Conservation (phyloP, 1,140 invertebrate species). For the Camponotus pennsylvanicus region DNA sequence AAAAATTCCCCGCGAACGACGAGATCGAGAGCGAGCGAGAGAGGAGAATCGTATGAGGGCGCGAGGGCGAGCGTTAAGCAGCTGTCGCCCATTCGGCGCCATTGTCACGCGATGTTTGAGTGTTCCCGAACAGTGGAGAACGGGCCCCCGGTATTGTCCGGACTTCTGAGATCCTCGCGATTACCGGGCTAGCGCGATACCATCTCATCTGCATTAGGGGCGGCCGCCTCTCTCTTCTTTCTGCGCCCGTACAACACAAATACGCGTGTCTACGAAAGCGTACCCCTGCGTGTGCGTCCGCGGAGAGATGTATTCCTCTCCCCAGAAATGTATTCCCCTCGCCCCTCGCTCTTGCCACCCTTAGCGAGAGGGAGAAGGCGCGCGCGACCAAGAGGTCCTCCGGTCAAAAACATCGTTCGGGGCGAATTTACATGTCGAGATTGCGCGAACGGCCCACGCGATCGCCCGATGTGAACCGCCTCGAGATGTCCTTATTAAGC, state of each 20-base stretch:
- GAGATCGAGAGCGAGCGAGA: not conserved
- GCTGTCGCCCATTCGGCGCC: conserved; percentile 83
- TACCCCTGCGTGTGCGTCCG: not conserved
- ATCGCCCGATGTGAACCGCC: conserved; percentile 14
- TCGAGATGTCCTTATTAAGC: conserved; percentile 74
- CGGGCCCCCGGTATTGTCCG: conserved; percentile 83
- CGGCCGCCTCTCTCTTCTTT: conserved; percentile 35
- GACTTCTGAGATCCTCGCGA: conserved; percentile 81
- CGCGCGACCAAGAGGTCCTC: conserved; percentile 17
- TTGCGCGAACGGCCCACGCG: conserved; percentile 43
- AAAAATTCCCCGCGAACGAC: conserved; percentile 49
- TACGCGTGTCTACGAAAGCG: conserved; percentile 45
- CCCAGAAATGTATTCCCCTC: not conserved
- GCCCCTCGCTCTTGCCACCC: too few relatives aligned
- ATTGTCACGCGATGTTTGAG: conserved; percentile 85
- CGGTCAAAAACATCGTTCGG: conserved; percentile 65
- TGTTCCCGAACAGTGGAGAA: conserved; percentile 84
- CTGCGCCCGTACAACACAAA: conserved; percentile 25
- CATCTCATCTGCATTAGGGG: conserved; percentile 85
- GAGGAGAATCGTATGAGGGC: conserved; percentile 32
- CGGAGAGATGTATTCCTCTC: conserved; percentile 28
- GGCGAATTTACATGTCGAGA: conserved; percentile 72
- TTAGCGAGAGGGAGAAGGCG: not conserved
- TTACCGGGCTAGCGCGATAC: conserved; percentile 81
- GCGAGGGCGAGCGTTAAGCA: conserved; percentile 79